phyloP scores from a whole-genome alignment of 1,140 invertebrate species.

The Danaus plexippus region DNA sequence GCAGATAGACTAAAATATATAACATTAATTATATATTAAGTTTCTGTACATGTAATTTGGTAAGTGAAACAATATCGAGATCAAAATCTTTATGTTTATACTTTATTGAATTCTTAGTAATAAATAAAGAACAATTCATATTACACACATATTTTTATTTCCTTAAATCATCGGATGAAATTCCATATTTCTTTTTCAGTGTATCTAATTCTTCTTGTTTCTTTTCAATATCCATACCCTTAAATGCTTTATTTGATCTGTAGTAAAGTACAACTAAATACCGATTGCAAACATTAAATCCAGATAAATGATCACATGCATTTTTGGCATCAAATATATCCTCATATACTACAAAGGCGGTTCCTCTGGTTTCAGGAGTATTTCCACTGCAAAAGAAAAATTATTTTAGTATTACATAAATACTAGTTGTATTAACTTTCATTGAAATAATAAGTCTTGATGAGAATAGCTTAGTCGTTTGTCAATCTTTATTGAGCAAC shows the following conservation, averaged over 20 bases:
- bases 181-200: conserved; percentile 94
- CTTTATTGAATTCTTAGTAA: too few relatives aligned
- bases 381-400: conserved; percentile 84
- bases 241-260: conserved; percentile 94
- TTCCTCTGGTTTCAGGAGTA: conserved; percentile 97
- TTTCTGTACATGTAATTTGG: too few relatives aligned
- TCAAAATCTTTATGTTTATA: too few relatives aligned
- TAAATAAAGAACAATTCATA: background rate
- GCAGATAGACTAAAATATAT: background rate
- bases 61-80: too few relatives aligned
- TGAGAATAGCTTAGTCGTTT: too few relatives aligned
- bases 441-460: too few relatives aligned
- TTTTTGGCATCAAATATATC: conserved; percentile 99
- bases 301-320: conserved; percentile 98
- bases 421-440: too few relatives aligned
- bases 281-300: conserved; percentile 99
- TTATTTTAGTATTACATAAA: background rate
- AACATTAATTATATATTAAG: background rate
- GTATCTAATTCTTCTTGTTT: conserved; percentile 98
- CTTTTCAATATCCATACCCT: conserved; percentile 96
- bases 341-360: conserved; percentile 99
- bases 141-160: conserved; percentile 55
- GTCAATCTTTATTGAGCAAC: too few relatives aligned
- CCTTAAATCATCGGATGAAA: conserved; percentile 69
- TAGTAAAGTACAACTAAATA: conserved; percentile 99